Conservation (phyloP, 2,113 vertebrate genomes). For the Lates calcarifer region DNA sequence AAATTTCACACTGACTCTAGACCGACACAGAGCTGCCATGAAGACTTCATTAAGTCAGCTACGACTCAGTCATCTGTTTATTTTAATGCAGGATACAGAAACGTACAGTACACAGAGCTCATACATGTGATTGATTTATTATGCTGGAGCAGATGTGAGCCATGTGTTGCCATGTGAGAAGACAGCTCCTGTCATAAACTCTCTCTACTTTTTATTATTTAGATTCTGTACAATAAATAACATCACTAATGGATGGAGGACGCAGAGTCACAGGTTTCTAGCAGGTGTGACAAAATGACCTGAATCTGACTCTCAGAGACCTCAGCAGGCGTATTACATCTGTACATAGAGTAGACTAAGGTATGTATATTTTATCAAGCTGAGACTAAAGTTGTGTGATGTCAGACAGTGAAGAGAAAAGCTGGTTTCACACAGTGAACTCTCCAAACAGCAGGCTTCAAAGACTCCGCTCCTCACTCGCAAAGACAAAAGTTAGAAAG, state of each 20-base stretch:
- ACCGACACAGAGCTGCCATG: neutral
- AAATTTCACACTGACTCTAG: no score
- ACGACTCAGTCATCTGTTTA: neutral
- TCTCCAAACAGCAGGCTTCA: constrained; percentile 50
- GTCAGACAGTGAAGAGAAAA: constrained; percentile 55
- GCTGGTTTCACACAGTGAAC: constrained; percentile 12
- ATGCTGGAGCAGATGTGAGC: no score
- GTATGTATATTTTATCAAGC: constrained; percentile 61
- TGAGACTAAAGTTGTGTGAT: constrained; percentile 35
- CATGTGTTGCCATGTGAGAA: neutral
- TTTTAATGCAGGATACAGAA: neutral
- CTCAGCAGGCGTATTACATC: neutral
- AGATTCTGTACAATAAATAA: neutral
- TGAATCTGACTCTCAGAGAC: neutral
- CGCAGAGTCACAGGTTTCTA: no score
- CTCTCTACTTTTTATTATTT: no score
- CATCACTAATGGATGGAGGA: no score
- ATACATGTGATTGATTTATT: neutral
- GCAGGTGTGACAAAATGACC: neutral
- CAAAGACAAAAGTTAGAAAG: constrained; percentile 45
- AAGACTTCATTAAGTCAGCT: constrained; percentile 2
- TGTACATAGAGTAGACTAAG: neutral
- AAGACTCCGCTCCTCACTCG: constrained; percentile 46
- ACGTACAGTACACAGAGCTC: neutral
- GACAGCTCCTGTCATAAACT: neutral